phyloP scores from a whole-genome alignment of 2,797 vertebrate genomes.

The Strix occidentalis region DNA sequence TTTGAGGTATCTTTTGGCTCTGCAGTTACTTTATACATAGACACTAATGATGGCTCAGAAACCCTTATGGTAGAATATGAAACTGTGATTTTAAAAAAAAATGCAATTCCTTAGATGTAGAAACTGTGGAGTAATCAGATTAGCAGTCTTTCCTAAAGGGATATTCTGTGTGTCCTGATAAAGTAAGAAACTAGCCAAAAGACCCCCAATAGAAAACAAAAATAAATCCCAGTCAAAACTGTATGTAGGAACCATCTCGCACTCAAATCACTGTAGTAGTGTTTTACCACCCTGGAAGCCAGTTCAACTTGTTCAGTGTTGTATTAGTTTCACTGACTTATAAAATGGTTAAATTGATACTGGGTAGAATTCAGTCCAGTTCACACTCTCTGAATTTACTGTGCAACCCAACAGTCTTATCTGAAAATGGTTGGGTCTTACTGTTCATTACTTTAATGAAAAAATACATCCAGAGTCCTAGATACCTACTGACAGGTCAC shows the following conservation, averaged over 20 bases:
- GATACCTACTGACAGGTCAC: rapidly evolving
- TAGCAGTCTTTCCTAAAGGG: neutral
- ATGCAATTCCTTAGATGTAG: rapidly evolving
- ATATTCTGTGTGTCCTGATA: neutral
- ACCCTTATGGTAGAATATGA: neutral
- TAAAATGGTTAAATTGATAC: neutral
- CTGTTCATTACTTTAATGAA: neutral
- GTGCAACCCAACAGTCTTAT: neutral
- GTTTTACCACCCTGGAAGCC: neutral
- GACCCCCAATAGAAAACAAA: neutral
- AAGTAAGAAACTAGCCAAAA: neutral
- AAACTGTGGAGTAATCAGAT: neutral
- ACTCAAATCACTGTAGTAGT: neutral
- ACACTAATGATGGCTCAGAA: neutral
- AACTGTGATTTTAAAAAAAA: neutral
- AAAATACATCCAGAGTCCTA: rapidly evolving
- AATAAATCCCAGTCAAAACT: neutral
- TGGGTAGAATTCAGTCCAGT: neutral
- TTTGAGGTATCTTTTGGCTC: rapidly evolving
- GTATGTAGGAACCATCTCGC: rapidly evolving
- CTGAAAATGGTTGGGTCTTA: neutral
- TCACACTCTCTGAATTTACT: neutral
- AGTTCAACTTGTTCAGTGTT: neutral
- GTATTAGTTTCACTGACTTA: neutral
- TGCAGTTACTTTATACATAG: neutral